A percentile compares a stretch with the other conserved stretches of the same genome.
Evolutionary conservation across 2,797 vertebrate species (phyloP).

Genomic region (Parauchenoglanis ngamensis): DNA sequence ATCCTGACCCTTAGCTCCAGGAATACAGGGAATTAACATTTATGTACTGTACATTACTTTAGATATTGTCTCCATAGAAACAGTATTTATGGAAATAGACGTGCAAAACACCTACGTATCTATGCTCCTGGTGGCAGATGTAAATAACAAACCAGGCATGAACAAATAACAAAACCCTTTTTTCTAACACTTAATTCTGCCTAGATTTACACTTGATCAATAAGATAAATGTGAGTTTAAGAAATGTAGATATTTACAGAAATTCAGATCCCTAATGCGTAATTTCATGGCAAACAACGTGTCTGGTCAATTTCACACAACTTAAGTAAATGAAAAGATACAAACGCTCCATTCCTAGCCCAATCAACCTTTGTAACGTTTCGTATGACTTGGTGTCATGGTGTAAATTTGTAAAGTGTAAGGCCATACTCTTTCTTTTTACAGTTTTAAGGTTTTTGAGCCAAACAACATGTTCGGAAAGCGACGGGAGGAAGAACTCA

Average conservation of each 20-base stretch:
- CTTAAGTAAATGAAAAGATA: not conserved
- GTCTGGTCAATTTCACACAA: not conserved
- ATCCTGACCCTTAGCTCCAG: constrained; percentile 51
- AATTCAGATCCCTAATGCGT: not conserved
- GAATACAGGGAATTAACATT: not conserved
- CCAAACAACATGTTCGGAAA: not conserved
- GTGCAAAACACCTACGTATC: not conserved
- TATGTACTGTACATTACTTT: not conserved
- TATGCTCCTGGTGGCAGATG: not conserved
- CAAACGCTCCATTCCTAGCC: not conserved
- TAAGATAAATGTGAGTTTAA: not conserved
- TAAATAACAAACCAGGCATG: not conserved
- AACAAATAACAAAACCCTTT: not conserved
- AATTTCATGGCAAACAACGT: no score
- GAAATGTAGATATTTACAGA: not conserved
- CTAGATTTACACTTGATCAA: no score
- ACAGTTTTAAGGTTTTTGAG: not conserved
- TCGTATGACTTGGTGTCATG: not conserved
- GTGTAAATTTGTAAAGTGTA: not conserved
- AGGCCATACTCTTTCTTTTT: not conserved
- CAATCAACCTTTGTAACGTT: not conserved
- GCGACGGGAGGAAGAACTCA: not conserved
- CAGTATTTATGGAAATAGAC: not conserved
- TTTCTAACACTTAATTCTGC: not conserved
- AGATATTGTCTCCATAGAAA: not conserved